Evolutionary conservation across 1,140 invertebrate genomes (phyloP), one percentile per base, ranked within the genome.

Genomic region (Drosophila jambulina): DNA sequence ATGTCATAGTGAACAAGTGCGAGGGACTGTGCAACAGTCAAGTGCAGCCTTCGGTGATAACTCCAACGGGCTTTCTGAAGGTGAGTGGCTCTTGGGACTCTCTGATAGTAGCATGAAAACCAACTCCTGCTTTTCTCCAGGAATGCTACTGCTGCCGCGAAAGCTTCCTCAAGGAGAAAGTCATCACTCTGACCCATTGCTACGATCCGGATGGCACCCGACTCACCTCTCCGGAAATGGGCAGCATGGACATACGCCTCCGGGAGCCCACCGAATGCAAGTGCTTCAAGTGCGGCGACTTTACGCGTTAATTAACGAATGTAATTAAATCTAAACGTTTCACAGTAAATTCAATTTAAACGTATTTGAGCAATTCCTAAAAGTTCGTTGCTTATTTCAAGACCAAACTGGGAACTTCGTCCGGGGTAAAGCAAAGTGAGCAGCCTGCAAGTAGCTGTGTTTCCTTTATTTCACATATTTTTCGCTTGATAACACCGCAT

Each of bases 131-230:
- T 12, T n/a, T 54, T 45, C 91, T 93, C 12, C 88, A 98, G 97
- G 97, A 98, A 93, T 98, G 97, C 88, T 97, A 96, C 82, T 98
- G 97, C 91, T 98, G 97, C 82, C 95, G 97, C 58, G 97, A 98
- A 92, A 96, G 96, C 75, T 97, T 95, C 78, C 94, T 98, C 17
- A 95, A 96, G 58, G 96, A 97, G 82, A 94, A 97, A 72, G 93
- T 96, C 17, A 95, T 98, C n/a, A 95, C 95, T 0, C 92, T 98
- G 43, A 96, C 95, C 21, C 96, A 98, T 79, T 98, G 97, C 92
- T 98, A 97, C 82, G 96, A 98, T 92, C 95, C 96, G 7, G 97
- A 98, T 93, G 97, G 97, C 2, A 94, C 96, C 6, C 94, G 96
- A 79, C 93, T 98, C 51, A 95, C 94, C 21, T 94, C 95, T 9